These are phyloP conservation scores for Ecdyonurus torrentis DNA, from an alignment of 2,888 invertebrate species.

Conservation along the genomic window DNA sequence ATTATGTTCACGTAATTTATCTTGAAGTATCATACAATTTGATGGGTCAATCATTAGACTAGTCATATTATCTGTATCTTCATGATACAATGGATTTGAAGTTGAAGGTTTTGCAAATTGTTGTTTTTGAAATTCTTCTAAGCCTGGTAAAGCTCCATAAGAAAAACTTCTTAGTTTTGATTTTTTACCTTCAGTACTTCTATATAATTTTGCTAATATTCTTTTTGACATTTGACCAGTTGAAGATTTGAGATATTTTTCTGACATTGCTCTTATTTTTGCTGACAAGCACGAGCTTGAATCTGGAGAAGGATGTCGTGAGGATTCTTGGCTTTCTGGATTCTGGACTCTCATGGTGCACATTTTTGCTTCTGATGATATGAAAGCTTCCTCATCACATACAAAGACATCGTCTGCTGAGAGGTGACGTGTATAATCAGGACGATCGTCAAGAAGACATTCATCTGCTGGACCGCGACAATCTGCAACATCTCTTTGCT, in stretches of 20 bases:
- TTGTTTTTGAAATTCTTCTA: slow-evolving; percentile 43
- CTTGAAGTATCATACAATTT: not conserved
- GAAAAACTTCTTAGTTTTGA: slow-evolving; percentile 47
- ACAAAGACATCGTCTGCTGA: not conserved
- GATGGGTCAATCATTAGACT: not conserved
- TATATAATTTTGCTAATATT: slow-evolving; percentile 49
- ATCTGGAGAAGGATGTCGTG: not conserved
- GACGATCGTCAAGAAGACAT: not conserved
- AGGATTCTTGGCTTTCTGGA: not conserved
- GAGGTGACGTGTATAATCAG: slow-evolving; percentile 1
- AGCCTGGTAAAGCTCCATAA: slow-evolving; percentile 52
- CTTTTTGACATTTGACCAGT: slow-evolving; percentile 32
- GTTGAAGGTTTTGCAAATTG: slow-evolving; percentile 18
- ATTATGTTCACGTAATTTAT: not conserved
- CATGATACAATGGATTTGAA: slow-evolving; percentile 40
- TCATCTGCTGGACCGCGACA: not conserved
- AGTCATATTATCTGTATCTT: slow-evolving; percentile 27
- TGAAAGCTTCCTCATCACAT: slow-evolving; percentile 1
- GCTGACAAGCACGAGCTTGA: slow-evolving; percentile 47
- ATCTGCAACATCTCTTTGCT: not conserved
- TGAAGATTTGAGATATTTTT: slow-evolving; percentile 50
- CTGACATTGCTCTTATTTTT: slow-evolving; percentile 54
- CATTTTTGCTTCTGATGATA: not conserved
- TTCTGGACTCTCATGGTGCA: not conserved
- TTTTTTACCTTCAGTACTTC: slow-evolving; percentile 15